Evolutionary conservation across 1,140 invertebrate species (phyloP).

Genomic region (Calephelis virginiensis): DNA sequence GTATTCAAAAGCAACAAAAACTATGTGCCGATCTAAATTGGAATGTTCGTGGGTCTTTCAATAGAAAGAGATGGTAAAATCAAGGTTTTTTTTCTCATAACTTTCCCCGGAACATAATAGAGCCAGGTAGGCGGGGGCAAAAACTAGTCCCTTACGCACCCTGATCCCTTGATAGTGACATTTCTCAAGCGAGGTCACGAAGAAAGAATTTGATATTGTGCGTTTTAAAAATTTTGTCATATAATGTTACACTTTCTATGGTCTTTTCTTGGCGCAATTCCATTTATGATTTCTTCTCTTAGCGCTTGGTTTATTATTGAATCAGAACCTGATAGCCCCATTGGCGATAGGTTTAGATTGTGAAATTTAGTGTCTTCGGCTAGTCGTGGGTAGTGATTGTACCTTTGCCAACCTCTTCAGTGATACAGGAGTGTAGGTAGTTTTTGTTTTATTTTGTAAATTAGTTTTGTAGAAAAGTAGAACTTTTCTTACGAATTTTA

Average conservation of each 20-base stretch:
- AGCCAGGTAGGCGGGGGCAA: conserved; percentile 58
- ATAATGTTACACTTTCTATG: too few relatives aligned
- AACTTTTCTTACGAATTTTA: too few relatives aligned
- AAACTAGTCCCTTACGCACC: conserved; percentile 45
- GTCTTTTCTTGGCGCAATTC: too few relatives aligned
- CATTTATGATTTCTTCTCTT: too few relatives aligned
- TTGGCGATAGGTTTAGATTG: neutral
- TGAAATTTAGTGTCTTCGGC: too few relatives aligned
- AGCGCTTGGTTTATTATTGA: too few relatives aligned
- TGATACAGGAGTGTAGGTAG: too few relatives aligned
- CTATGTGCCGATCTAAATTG: conserved; percentile 49
- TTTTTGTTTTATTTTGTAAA: too few relatives aligned
- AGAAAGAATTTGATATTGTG: conserved; percentile 18
- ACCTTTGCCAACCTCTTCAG: too few relatives aligned
- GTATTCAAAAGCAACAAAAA: conserved; percentile 51
- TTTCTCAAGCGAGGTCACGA: conserved; percentile 59
- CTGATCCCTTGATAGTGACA: conserved; percentile 64
- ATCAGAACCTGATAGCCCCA: neutral
- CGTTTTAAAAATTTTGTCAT: conserved; percentile 4
- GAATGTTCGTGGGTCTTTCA: conserved; percentile 33
- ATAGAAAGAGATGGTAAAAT: conserved; percentile 25
- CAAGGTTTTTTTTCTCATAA: conserved; percentile 63
- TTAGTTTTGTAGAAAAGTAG: too few relatives aligned
- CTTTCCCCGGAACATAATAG: conserved; percentile 62
- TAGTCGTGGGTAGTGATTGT: too few relatives aligned